Percentiles rank a stretch among this genome's conserved stretches.
Evolutionary conservation across 2,113 vertebrate genomes (phyloP).

Genomic region (Cepphus grylle): DNA sequence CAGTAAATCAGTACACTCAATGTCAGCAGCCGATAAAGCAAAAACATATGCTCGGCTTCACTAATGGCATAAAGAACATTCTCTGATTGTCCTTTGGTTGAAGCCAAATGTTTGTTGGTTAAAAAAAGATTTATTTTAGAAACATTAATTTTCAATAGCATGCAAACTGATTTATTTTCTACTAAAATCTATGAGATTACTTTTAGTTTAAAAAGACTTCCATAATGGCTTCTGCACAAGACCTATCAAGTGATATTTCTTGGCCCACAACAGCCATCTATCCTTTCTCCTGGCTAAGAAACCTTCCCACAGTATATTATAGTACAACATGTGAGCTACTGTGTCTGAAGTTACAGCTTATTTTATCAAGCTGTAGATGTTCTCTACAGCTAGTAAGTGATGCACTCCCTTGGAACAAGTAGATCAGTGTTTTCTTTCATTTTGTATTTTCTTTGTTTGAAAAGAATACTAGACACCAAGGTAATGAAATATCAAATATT

Average conservation of each 20-base stretch:
- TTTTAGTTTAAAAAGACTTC: constrained; percentile 33
- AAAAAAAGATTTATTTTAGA: constrained; percentile 61
- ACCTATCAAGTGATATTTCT: constrained; percentile 18
- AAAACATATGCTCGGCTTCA: constrained; percentile 59
- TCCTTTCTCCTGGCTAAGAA: constrained; percentile 19
- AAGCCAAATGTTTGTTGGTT: constrained; percentile 55
- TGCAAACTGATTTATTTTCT: constrained; percentile 53
- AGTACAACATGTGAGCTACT: constrained; percentile 5
- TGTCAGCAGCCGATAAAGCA: constrained; percentile 43
- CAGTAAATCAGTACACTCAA: constrained; percentile 41
- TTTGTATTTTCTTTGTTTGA: constrained; percentile 21
- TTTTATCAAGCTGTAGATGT: constrained; percentile 17
- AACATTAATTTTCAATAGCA: constrained; percentile 46
- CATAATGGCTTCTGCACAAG: constrained; percentile 46
- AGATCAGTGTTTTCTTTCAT: constrained; percentile 1
- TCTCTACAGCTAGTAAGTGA: constrained; percentile 10
- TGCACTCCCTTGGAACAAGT: neutral
- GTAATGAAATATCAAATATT: constrained; percentile 35
- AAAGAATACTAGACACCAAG: constrained; percentile 5
- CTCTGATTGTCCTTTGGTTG: constrained; percentile 25
- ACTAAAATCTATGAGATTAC: constrained; percentile 48
- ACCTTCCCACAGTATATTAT: constrained; percentile 13
- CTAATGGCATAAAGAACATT: constrained; percentile 47
- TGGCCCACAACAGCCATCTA: neutral
- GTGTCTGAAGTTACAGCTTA: neutral